These are phyloP conservation scores for Drymonia ruficornis DNA, from an alignment of 2,888 invertebrate species.

Conservation along the genomic window DNA sequence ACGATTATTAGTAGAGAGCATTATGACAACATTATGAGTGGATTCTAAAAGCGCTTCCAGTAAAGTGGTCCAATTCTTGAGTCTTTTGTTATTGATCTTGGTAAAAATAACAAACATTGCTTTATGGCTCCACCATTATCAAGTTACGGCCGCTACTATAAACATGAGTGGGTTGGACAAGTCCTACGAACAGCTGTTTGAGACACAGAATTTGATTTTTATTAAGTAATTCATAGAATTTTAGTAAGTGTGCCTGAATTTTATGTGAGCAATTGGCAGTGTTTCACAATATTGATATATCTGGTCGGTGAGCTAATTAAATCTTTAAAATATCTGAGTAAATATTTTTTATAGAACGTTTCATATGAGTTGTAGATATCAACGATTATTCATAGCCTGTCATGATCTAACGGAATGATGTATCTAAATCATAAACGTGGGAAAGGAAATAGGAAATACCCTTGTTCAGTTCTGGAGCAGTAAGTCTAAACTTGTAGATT, in stretches of 20 bases:
- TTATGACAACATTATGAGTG: no score
- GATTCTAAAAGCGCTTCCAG: not conserved
- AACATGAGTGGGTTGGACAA: slow-evolving; percentile 38
- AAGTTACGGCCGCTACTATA: slow-evolving; percentile 53
- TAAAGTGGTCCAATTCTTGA: not conserved
- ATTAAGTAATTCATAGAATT: slow-evolving; percentile 7
- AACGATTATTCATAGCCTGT: no score
- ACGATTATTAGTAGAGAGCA: no score
- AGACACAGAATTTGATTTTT: slow-evolving; percentile 8
- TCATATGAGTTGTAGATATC: no score
- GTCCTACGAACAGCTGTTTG: slow-evolving; percentile 33
- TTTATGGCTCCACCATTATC: slow-evolving; percentile 66
- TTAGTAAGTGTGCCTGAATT: not conserved
- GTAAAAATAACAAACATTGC: slow-evolving; percentile 72
- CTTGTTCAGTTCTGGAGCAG: no score
- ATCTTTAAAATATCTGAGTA: no score
- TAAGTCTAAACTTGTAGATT: no score
- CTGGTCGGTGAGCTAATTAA: no score
- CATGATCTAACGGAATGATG: no score
- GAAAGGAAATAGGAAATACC: no score
- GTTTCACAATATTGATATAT: not conserved
- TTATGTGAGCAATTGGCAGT: not conserved
- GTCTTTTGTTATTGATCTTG: slow-evolving; percentile 68
- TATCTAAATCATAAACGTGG: no score
- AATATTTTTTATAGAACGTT: no score